These are phyloP conservation scores for Ridgeia piscesae DNA, from an alignment of 1,140 invertebrate species.

Conservation along the genomic window DNA sequence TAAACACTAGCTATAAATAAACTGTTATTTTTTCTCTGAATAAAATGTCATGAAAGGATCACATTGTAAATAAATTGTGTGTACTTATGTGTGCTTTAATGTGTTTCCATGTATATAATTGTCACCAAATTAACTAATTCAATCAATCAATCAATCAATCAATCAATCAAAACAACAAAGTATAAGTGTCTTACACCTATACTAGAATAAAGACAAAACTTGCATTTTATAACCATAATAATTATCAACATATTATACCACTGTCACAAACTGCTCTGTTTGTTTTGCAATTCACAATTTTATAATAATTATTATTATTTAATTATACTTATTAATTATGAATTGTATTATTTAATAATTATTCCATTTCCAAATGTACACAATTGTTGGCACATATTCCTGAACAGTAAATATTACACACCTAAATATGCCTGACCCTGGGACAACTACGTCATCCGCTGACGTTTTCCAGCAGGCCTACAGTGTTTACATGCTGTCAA, in stretches of 20 bases:
- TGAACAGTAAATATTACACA: not conserved
- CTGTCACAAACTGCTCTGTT: not conserved
- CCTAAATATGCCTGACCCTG: not conserved
- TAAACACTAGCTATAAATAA: too few relatives aligned
- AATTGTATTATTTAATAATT: too few relatives aligned
- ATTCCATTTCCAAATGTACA: not conserved
- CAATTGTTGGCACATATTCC: not conserved
- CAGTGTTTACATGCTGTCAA: not conserved
- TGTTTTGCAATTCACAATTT: not conserved
- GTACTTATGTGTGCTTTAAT: too few relatives aligned
- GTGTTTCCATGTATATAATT: too few relatives aligned
- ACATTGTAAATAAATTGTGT: too few relatives aligned
- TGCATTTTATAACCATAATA: not conserved
- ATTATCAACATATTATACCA: not conserved
- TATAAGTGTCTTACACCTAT: too few relatives aligned
- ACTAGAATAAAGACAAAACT: not conserved
- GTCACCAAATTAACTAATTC: too few relatives aligned
- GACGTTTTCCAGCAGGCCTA: not conserved
- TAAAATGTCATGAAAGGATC: too few relatives aligned
- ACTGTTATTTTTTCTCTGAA: too few relatives aligned
- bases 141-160: too few relatives aligned
- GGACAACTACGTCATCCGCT: not conserved
- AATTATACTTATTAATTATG: too few relatives aligned
- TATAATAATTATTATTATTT: not conserved
- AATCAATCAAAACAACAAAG: too few relatives aligned